Evolutionary conservation across 2,797 vertebrate genomes (phyloP).

Genomic region (Tauraco hartlaubi): DNA sequence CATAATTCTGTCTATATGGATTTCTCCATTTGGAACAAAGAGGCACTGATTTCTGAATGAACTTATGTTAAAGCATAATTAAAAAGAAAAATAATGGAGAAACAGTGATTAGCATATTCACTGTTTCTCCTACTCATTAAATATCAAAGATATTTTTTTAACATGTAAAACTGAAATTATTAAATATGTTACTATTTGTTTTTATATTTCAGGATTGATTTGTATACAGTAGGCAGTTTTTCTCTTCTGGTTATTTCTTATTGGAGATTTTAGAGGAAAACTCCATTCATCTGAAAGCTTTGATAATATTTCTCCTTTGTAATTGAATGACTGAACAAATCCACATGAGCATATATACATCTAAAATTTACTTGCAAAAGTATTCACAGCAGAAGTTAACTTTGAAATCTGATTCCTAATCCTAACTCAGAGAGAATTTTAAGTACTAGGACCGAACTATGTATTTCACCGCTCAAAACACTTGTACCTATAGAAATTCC

Average conservation of each 20-base stretch:
- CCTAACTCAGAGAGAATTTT: not conserved
- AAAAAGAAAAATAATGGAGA: not conserved
- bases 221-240: not conserved
- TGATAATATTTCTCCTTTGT: constrained; percentile 18
- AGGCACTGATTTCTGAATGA: not conserved
- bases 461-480: not conserved
- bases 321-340: not conserved
- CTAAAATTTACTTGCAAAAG: not conserved
- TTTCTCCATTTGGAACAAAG: not conserved
- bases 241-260: not conserved
- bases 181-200: not conserved
- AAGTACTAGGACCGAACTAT: not conserved
- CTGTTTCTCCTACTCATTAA: not conserved
- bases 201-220: not conserved
- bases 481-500: not conserved
- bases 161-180: not conserved
- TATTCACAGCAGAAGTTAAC: not conserved
- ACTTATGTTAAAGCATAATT: not conserved
- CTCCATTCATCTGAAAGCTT: constrained; percentile 6
- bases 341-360: not conserved
- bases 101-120: not conserved
- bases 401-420: not conserved
- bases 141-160: not conserved
- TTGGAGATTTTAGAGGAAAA: not conserved
- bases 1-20: not conserved